Base-by-base conservation (phyloP, 2,797 vertebrate species). In the Sebastiscus albofasciatus region DNA sequence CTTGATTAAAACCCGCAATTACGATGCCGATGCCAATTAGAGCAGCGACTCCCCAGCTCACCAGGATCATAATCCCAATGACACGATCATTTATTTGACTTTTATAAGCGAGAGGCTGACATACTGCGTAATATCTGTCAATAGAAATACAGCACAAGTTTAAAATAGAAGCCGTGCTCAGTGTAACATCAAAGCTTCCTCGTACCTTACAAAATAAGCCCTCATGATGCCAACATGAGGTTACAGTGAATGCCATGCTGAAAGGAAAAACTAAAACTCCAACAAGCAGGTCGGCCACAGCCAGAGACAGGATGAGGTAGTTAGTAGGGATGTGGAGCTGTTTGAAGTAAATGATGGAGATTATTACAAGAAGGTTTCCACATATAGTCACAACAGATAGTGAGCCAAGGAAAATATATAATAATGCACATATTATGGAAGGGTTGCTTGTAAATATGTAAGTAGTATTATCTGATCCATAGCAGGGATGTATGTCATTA, bases 21-120 rank as follows among this genome's bases (percentile, higher is more conserved):
- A 96, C 91, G 87, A 97, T 95, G n/a, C 93, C 94, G 85, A 96
- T 96, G 54, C 91, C 95, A 87, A 97, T 96, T 67, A 95, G 42
- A 71, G 94, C 94, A 62, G 97, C 94, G 3, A 96, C 3, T 7
- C 90, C 78, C 97, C 97, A 98, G 60, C 95, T 96, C 58, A 94
- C 10, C 18, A 87, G 22, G 27, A 97, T 94, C 97, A 97, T 97
- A 10, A 85, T 61, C 4, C 89, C 56, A 14, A 52, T 46, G 3
- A 84, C 67, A 22, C 14, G 18, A 59, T 49, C 13, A 59, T 36
- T 86, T 46, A 97, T 96, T 86, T 92, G 95, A 59, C 70, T 84
- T 89, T 86, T 95, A 67, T 98, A 98, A 42, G 90, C 93, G 20
- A 98, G 20, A 8, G 97, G 97, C 27, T 96, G 89, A 72, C 96